Conservation (phyloP, 2,888 invertebrate genomes). For the Sarcophaga rosellei region DNA sequence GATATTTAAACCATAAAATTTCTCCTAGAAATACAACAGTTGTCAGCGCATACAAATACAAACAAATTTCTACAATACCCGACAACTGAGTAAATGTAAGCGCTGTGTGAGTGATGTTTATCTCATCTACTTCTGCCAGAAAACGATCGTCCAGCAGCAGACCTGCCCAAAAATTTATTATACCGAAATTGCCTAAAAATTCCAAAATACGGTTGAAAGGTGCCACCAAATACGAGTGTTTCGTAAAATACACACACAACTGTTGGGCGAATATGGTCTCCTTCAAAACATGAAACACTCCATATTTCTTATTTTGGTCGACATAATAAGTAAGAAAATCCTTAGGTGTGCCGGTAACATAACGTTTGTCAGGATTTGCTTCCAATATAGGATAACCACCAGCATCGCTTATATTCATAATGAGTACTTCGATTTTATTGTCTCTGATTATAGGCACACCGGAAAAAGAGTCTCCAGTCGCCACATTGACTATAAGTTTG, state of each 20-base stretch:
- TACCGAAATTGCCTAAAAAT: conserved; percentile 64
- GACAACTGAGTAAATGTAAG: conserved; percentile 35
- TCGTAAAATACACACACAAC: conserved; percentile 70
- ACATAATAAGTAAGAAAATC: conserved; percentile 69
- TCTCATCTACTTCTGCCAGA: neutral
- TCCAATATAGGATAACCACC: conserved; percentile 65
- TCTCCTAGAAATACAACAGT: conserved; percentile 29
- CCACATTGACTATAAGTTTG: conserved; percentile 66
- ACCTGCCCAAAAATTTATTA: conserved; percentile 70
- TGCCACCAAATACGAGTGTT: conserved; percentile 69
- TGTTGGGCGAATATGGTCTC: conserved; percentile 70
- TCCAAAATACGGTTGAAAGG: conserved; percentile 63
- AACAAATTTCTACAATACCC: conserved; percentile 37
- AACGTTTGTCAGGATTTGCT: conserved; percentile 55
- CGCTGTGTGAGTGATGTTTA: neutral
- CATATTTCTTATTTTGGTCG: conserved; percentile 55
- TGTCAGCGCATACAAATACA: conserved; percentile 37
- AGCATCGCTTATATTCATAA: conserved; percentile 64
- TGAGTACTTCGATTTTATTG: conserved; percentile 50
- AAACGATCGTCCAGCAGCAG: conserved; percentile 45
- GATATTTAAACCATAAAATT: conserved; percentile 44
- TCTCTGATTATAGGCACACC: conserved; percentile 56
- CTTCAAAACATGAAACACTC: conserved; percentile 67
- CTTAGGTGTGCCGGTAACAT: conserved; percentile 63
- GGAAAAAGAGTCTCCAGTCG: conserved; percentile 67